Conservation (phyloP, 2,888 invertebrate species). For the Fragum sueziense region DNA sequence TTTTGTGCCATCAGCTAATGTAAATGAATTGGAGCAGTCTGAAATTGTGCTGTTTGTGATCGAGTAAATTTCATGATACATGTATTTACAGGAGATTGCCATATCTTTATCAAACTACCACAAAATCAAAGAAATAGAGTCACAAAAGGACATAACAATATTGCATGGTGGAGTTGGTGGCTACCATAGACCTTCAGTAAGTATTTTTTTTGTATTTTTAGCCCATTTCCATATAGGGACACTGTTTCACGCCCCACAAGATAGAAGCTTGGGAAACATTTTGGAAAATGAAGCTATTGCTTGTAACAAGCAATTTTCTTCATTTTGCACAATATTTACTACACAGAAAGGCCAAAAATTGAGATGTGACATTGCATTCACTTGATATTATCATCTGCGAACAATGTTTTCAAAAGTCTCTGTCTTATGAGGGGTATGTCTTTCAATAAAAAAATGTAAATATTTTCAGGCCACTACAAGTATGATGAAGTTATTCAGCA, state of each 20-base stretch:
- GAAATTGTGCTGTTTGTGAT: background rate
- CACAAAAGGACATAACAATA: constrained; percentile 71
- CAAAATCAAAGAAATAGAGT: constrained; percentile 69
- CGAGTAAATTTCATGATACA: background rate
- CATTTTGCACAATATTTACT: background rate
- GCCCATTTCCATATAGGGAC: no score
- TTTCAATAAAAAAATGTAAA: no score
- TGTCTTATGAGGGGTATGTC: no score
- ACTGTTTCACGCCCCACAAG: no score
- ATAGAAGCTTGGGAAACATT: background rate
- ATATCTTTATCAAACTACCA: constrained; percentile 62
- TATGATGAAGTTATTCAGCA: constrained; percentile 72
- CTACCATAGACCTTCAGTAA: constrained; percentile 66
- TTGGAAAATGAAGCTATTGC: no score
- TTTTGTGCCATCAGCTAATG: background rate
- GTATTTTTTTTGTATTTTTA: constrained; percentile 15
- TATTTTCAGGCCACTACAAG: constrained; percentile 64
- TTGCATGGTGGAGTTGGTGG: constrained; percentile 75
- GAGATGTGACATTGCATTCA: no score
- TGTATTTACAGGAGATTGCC: constrained; percentile 70
- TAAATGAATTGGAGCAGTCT: background rate
- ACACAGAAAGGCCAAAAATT: no score
- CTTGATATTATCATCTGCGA: no score
- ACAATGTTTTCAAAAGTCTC: background rate
- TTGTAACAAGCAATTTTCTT: background rate